Conservation (phyloP, 2,797 vertebrate species). For the Danio jaintianensis region DNA sequence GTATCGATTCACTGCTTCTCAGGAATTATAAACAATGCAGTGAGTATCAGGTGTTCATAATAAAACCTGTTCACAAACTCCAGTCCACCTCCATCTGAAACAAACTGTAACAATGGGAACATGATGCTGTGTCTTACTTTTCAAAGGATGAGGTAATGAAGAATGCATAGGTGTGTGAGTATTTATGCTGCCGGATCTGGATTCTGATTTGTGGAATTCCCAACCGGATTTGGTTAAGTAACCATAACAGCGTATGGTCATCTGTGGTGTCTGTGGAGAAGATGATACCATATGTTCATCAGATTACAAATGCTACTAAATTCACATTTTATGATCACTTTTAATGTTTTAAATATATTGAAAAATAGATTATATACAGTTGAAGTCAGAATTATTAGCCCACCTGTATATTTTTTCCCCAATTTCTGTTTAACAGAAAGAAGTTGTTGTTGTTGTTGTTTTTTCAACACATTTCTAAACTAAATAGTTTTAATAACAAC, state of each 20-base stretch:
- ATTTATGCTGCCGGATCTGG: conserved; percentile 95
- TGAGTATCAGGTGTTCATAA: too few species aligned
- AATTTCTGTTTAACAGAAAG: too few species aligned
- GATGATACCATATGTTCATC: conserved; percentile 36
- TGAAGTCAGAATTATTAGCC: too few species aligned
- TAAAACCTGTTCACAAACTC: too few species aligned
- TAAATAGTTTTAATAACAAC: too few species aligned
- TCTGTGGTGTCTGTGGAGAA: conserved; percentile 87
- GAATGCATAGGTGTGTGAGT: conserved; percentile 92
- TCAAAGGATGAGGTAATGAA: conserved; percentile 96
- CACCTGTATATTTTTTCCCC: too few species aligned
- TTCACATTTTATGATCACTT: not conserved
- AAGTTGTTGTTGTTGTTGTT: too few species aligned
- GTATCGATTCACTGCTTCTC: too few species aligned
- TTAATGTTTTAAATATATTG: not conserved
- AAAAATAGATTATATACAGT: not conserved
- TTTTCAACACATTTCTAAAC: too few species aligned
- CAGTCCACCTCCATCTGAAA: not conserved
- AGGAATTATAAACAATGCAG: too few species aligned
- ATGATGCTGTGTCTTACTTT: conserved; percentile 79
- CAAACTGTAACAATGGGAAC: not conserved
- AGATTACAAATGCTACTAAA: not conserved
- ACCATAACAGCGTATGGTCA: conserved; percentile 96
- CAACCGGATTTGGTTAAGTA: conserved; percentile 96
- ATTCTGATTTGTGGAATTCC: conserved; percentile 97